These are phyloP conservation scores for Staurois parvus DNA, from an alignment of 2,797 vertebrate species.

Conservation along the genomic window DNA sequence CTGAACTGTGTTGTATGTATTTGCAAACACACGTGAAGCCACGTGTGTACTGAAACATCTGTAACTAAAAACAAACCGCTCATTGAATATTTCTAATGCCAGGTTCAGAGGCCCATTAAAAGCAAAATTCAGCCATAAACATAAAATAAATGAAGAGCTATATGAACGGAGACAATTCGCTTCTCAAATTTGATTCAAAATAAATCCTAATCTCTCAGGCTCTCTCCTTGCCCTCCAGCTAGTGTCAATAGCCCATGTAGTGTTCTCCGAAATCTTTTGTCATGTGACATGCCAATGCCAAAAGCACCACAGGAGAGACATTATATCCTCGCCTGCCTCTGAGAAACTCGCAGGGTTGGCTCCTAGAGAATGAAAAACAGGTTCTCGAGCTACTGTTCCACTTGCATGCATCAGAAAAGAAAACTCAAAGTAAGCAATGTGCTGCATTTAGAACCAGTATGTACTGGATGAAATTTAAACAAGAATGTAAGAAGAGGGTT, in stretches of 20 bases:
- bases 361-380: conserved; percentile 37
- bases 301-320: conserved; percentile 26
- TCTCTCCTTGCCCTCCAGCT: conserved; percentile 14
- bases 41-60: too few species aligned
- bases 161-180: neutral
- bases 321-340: conserved; percentile 26
- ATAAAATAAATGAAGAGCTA: neutral
- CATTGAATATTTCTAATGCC: too few species aligned
- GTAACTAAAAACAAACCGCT: too few species aligned
- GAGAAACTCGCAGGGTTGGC: conserved; percentile 30
- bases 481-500: conserved; percentile 15
- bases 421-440: conserved; percentile 19
- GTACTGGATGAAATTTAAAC: conserved; percentile 44
- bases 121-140: neutral
- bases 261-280: conserved; percentile 6
- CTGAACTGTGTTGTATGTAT: too few species aligned
- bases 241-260: conserved; percentile 18
- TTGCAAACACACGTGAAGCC: too few species aligned
- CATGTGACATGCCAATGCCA: conserved; percentile 36
- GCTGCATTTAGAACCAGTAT: conserved; percentile 36
- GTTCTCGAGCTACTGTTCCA: conserved; percentile 38
- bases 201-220: conserved; percentile 1
- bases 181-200: neutral
- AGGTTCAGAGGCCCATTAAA: too few species aligned
- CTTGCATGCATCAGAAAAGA: conserved; percentile 40